Percentiles rank a stretch among this genome's conserved stretches.
Conservation (phyloP, 2,113 vertebrate species). For the Zosterops lateralis region DNA sequence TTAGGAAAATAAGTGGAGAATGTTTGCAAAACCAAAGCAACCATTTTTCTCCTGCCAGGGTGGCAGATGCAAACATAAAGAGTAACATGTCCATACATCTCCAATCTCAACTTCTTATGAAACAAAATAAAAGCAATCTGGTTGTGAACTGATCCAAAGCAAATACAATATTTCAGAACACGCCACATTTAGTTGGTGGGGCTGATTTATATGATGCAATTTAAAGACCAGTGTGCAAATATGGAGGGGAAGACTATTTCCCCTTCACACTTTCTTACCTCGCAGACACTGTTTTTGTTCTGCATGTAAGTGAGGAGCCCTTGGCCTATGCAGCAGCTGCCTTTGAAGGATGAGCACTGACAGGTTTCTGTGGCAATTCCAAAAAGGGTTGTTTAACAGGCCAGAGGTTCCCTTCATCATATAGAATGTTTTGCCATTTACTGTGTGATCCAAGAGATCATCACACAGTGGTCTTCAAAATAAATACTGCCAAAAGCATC, state of each 20-base stretch:
- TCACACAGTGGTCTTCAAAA: not conserved
- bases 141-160: slow-evolving; percentile 68
- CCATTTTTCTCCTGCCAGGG: slow-evolving; percentile 43
- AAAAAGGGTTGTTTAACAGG: not conserved
- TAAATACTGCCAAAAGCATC: not conserved
- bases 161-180: slow-evolving; percentile 60
- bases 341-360: not conserved
- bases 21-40: slow-evolving; percentile 25
- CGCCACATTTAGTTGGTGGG: not conserved
- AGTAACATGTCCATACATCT: slow-evolving; percentile 51
- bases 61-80: slow-evolving; percentile 61
- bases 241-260: not conserved
- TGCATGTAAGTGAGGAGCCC: not conserved
- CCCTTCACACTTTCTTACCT: slow-evolving; percentile 24
- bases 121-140: slow-evolving; percentile 68
- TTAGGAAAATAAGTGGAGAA: slow-evolving; percentile 48
- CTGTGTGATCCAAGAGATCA: not conserved
- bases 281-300: not conserved
- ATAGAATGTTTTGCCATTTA: not conserved
- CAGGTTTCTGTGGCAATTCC: not conserved
- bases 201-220: slow-evolving; percentile 41
- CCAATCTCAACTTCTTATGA: slow-evolving; percentile 51
- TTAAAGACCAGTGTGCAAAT: slow-evolving; percentile 16
- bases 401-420: not conserved
- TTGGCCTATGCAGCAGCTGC: not conserved